Conservation (phyloP, 2,797 vertebrate genomes). For the Spinus olivaceus region DNA sequence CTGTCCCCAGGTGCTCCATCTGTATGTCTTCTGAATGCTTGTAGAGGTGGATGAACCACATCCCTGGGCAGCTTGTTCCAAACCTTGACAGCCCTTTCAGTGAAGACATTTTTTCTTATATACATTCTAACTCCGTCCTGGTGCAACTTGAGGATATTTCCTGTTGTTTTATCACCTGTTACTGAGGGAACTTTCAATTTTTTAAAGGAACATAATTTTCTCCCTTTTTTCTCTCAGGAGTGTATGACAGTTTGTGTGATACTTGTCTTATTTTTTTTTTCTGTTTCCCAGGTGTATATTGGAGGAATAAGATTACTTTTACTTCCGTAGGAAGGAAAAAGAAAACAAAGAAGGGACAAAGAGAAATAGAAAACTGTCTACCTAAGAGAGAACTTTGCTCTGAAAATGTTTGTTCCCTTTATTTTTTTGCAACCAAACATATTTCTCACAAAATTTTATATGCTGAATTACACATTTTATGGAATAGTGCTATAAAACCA, state of each 20-base stretch:
- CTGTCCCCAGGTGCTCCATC: no score
- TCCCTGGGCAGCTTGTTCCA: not conserved
- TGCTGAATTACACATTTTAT: not conserved
- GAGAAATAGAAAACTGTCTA: not conserved
- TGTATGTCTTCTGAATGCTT: not conserved
- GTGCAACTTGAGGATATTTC: not conserved
- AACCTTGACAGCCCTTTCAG: not conserved
- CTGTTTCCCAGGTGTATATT: not conserved
- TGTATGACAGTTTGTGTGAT: not conserved
- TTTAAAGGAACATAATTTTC: not conserved
- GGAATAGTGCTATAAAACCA: not conserved
- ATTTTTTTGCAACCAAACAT: not conserved
- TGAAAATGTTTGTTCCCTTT: not conserved
- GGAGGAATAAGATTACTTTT: not conserved
- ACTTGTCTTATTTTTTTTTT: not conserved
- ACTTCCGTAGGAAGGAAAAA: not conserved
- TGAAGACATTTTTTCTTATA: not conserved
- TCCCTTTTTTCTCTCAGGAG: not conserved
- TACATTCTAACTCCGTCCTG: not conserved
- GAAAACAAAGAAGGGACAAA: not conserved
- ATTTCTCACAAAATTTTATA: not conserved
- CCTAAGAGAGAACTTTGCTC: not conserved
- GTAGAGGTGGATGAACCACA: not conserved
- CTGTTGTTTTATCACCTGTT: not conserved
- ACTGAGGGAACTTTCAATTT: not conserved